Evolutionary conservation across 2,888 invertebrate species (phyloP).

Genomic region (Heteromyza rotundicornis): DNA sequence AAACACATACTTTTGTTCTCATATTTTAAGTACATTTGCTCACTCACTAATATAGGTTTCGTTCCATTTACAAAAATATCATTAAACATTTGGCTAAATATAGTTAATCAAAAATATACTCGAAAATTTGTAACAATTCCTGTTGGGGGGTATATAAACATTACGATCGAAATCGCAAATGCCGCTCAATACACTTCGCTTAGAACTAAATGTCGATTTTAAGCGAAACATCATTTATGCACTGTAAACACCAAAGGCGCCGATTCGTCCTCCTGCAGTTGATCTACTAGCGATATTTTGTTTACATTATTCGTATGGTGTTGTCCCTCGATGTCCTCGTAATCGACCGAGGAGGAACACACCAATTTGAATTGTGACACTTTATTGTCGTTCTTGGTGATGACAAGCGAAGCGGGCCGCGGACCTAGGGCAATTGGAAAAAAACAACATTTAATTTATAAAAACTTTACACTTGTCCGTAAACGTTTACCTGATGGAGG

Average conservation of each 20-base stretch:
- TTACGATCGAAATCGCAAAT: too few relatives aligned
- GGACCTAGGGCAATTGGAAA: slow-evolving; percentile 43
- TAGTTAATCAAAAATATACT: slow-evolving; percentile 14
- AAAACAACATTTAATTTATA: slow-evolving; percentile 3
- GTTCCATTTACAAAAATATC: background rate
- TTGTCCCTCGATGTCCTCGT: slow-evolving; percentile 61
- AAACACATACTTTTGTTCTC: too few relatives aligned
- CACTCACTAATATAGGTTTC: background rate
- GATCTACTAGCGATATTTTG: slow-evolving; percentile 43
- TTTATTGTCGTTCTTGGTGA: slow-evolving; percentile 56
- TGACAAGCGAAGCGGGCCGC: slow-evolving; percentile 59
- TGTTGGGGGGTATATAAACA: background rate
- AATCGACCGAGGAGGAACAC: slow-evolving; percentile 61
- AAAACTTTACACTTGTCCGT: background rate
- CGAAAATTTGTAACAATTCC: slow-evolving; percentile 15
- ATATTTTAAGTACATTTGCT: too few relatives aligned
- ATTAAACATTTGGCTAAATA: background rate
- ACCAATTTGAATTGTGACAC: slow-evolving; percentile 57
- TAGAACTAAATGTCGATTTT: too few relatives aligned
- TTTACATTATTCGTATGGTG: slow-evolving; percentile 37
- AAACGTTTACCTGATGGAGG: slow-evolving; percentile 49
- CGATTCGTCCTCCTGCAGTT: slow-evolving; percentile 59
- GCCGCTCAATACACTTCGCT: too few relatives aligned
- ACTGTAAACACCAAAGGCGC: slow-evolving; percentile 58
- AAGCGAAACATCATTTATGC: slow-evolving; percentile 45